Conservation (phyloP, 2,113 vertebrate genomes). For the Platycercus adscitus region DNA sequence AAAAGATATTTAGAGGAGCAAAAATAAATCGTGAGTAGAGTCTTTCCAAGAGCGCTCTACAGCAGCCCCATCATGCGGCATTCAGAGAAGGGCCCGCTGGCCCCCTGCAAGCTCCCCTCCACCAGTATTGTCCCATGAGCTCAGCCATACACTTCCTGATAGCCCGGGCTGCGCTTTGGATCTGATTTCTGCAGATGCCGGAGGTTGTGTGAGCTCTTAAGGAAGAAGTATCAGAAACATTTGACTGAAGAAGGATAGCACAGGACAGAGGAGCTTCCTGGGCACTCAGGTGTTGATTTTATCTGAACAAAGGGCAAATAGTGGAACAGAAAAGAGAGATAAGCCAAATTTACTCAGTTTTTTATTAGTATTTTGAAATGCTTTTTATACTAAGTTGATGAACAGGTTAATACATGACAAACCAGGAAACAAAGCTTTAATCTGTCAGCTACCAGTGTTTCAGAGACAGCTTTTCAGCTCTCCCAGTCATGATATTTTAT, state of each 20-base stretch:
- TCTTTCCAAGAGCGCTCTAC: neutral
- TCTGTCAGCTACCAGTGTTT: neutral
- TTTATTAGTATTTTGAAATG: neutral
- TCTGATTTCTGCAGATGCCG: neutral
- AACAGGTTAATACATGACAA: neutral
- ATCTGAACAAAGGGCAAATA: neutral
- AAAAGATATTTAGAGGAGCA: neutral
- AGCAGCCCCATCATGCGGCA: accelerated
- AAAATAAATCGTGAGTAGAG: conserved; percentile 21
- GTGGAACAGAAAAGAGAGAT: neutral
- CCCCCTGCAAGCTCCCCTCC: neutral
- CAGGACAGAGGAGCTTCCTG: neutral
- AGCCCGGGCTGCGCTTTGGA: neutral
- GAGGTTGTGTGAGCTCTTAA: neutral
- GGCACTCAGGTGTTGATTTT: neutral
- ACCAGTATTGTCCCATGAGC: accelerated
- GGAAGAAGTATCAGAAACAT: neutral
- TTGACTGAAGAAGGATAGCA: neutral
- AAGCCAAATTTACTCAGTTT: neutral
- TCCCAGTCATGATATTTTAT: neutral
- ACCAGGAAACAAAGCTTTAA: neutral
- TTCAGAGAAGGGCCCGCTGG: neutral
- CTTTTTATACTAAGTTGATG: neutral
- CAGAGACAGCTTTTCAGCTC: neutral
- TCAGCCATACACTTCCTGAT: neutral